Conservation (phyloP, 1,140 invertebrate species). For the Lethrus apterus region DNA sequence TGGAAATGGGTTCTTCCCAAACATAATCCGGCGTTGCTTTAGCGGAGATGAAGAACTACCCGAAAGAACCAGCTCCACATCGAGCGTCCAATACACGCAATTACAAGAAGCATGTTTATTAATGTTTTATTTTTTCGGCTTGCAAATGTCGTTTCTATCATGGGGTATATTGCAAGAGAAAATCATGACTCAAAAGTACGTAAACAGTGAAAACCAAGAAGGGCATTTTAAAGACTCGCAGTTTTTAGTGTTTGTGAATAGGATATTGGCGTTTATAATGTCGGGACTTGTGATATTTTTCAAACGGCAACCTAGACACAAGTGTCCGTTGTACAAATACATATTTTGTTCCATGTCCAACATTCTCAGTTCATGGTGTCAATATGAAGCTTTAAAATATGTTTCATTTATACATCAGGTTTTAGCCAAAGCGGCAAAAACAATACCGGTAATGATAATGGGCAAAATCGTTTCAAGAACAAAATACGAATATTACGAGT, state of each 20-base stretch:
- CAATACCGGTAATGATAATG: conserved; percentile 98
- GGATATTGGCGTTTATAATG: conserved; percentile 76
- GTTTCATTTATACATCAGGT: conserved; percentile 98
- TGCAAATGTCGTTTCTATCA: conserved; percentile 84
- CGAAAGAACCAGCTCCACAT: conserved; percentile 30
- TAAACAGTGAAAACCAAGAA: conserved; percentile 49
- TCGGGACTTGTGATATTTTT: conserved; percentile 51
- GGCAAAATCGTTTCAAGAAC: conserved; percentile 85
- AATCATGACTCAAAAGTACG: conserved; percentile 77
- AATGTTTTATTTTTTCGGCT: conserved; percentile 74
- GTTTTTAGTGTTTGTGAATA: conserved; percentile 91
- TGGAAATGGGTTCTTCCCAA: conserved; percentile 56
- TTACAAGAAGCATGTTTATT: conserved; percentile 54
- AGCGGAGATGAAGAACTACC: conserved; percentile 44
- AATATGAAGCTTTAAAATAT: conserved; percentile 98
- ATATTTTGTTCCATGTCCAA: conserved; percentile 95
- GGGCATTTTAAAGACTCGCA: conserved; percentile 86
- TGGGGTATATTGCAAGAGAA: conserved; percentile 95
- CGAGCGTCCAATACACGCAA: conserved; percentile 39
- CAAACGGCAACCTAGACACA: conserved; percentile 60
- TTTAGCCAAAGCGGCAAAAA: conserved; percentile 87
- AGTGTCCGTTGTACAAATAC: conserved; percentile 91
- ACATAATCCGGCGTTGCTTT: conserved; percentile 55
- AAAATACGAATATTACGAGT: conserved; percentile 90
- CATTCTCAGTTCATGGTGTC: conserved; percentile 98